Evolutionary conservation across 2,113 vertebrate species (phyloP), one percentile per base, ranked within the genome.

Genomic region (Barbus barbus): DNA sequence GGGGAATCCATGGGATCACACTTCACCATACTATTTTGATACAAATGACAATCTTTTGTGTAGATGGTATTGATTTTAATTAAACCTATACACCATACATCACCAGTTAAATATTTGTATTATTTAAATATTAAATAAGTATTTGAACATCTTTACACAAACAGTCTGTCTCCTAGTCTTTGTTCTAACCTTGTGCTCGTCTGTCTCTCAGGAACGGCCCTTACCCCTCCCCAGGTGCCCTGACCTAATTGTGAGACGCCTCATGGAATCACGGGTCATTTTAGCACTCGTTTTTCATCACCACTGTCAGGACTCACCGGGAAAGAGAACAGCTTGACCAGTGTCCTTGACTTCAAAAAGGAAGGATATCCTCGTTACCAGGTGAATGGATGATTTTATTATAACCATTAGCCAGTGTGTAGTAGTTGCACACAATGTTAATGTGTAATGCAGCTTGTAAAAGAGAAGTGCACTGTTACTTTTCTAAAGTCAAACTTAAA

Each of bases 191-290:
- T 16, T 12, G 65, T 20, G 9, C 36, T 83, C 1, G n/a, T 36
- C 5, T 46, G 69, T 79, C 82, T 83, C 72, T 78, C 60, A 78
- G 74, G 81, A 36, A 76, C 20, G 31, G 12, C 71, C 67, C 31
- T 56, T 51, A 36, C 78, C 65, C 22, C n/a, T 82, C 77, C 60
- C 71, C 46, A 72, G 36, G 78, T 82, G 86, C 71, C 28, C 78
- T 87, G 87, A 85, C 89, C 87, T 83, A 91, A 86, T 87, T 90
- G 83, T 82, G 80, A 84, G 73, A 82, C 12, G 56, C 51, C 60
- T 44, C 81, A 53, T 74, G 71, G 78, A 77, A 79, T 65, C 22
- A 24, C 16, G 1, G 33, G 81, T 65, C 80, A 67, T 33, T 84
- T 76, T 71, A 71, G 44, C 56, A 41, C 63, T 65, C 61, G 78